Evolutionary conservation across 2,888 invertebrate genomes (phyloP), one percentile per base, ranked within the genome.

Genomic region (Yponomeuta malinellus): DNA sequence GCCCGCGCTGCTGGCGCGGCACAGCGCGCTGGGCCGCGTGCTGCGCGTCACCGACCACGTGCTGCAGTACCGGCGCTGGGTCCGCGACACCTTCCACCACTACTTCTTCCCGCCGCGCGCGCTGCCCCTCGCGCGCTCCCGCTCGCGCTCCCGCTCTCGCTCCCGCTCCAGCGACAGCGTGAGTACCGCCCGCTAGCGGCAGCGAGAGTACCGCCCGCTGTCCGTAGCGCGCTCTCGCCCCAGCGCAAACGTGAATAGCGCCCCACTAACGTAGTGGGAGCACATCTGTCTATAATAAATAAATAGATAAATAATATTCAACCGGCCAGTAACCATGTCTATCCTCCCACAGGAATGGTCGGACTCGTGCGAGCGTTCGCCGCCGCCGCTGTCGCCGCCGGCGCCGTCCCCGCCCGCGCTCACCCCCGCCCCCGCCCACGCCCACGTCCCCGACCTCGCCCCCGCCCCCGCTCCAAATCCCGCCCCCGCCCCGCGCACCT

Each of bases 31-130:
- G 78, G 98, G 98, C 63, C 95, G 98, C 79, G 96, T 99, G 77
- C 95, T 99, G 79, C 95, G 97, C 79, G 96, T 99, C 72, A 98
- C 98, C 67, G 98, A 98, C 90, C 97, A 98, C 90, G 98, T 99
- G 80, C 92, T 94, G 79, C 94, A 94, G 85, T 94, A 94, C 86
- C 84, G 90, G 70, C 87, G 89, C 78, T 89, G 90, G 91, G 90
- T 90, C 82, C 86, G 84, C 73, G 87, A 88, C 84, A 89, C 89
- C 73, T 91, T 91, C 86, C 80, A 86, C 78, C 81, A 86, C 10
- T 90, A 78, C 85, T 90, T 89, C 87, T 89, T 90, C 85, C 87
- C 89, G 79, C 81, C 73, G 69, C 76, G 9, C 8, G 59, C 64
- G 48, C 72, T 69, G 68, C 74, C 71, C 71, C 73, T 70, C 48